A percentile compares a stretch with the other conserved stretches of the same genome.
Evolutionary conservation across 2,888 invertebrate genomes (phyloP).

Genomic region (Microchrysa polita): DNA sequence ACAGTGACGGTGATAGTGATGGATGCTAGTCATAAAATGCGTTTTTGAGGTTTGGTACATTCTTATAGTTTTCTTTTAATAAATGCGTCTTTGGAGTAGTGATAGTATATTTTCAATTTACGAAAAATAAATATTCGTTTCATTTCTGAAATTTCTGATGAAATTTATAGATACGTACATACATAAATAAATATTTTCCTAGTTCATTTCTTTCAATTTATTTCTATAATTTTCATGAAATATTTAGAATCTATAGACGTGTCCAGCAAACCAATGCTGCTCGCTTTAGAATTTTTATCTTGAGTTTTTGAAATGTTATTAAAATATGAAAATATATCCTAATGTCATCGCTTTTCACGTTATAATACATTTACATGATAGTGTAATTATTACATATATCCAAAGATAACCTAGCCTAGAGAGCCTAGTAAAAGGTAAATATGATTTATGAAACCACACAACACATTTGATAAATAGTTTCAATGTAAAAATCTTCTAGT

Average conservation of each 20-base stretch:
- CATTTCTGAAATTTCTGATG: too few species aligned
- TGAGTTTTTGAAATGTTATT: slow-evolving; percentile 35
- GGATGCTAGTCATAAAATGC: slow-evolving; percentile 39
- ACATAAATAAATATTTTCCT: slow-evolving; percentile 13
- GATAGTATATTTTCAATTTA: not conserved
- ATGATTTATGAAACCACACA: not conserved
- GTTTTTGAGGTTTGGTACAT: slow-evolving; percentile 20
- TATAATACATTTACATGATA: slow-evolving; percentile 34
- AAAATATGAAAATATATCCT: slow-evolving; percentile 18
- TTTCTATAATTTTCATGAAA: not conserved
- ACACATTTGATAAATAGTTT: not conserved
- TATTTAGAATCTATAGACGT: too few species aligned
- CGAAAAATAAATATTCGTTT: not conserved
- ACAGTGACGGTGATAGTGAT: slow-evolving; percentile 61
- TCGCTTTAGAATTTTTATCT: slow-evolving; percentile 27
- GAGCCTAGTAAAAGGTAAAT: not conserved
- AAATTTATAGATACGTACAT: not conserved
- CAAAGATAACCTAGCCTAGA: slow-evolving; percentile 42
- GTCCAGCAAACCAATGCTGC: not conserved
- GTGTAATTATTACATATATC: slow-evolving; percentile 25
- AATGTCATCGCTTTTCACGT: slow-evolving; percentile 18
- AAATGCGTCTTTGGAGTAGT: not conserved
- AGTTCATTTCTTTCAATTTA: slow-evolving; percentile 7
- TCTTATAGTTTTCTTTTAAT: slow-evolving; percentile 1
- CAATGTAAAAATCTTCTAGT: slow-evolving; percentile 1